These are phyloP conservation scores for Formica aserva DNA, from an alignment of 2,888 invertebrate genomes.

Conservation along the genomic window DNA sequence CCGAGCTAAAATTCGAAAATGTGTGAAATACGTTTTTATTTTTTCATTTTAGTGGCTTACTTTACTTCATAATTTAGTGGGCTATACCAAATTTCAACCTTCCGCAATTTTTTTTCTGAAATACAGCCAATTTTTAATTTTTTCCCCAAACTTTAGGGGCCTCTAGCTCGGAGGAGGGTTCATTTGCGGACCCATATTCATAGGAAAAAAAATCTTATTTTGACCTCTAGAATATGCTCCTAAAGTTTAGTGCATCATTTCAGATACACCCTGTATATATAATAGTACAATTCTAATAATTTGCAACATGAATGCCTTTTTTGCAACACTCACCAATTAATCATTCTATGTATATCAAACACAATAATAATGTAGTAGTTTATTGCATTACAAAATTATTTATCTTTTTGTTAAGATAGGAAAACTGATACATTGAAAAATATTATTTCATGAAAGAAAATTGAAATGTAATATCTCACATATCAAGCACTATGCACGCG, in stretches of 20 bases:
- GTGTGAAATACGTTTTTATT: no score
- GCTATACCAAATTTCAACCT: no score
- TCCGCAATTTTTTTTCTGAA: no score
- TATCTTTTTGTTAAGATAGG: conserved; percentile 29
- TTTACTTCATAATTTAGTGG: no score
- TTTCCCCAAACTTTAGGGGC: no score
- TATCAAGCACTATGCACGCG: conserved; percentile 16
- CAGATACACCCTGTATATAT: neutral
- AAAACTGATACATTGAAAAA: conserved; percentile 37
- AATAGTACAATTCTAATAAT: neutral
- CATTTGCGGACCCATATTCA: no score
- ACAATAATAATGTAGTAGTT: conserved; percentile 5
- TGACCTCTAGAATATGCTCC: no score
- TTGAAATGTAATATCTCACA: conserved; percentile 36
- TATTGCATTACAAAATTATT: conserved; percentile 4
- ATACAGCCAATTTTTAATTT: no score
- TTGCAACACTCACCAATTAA: neutral
- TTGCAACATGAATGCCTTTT: neutral
- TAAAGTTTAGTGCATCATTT: neutral
- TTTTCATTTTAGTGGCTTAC: no score
- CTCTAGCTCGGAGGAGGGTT: no score
- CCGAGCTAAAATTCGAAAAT: no score
- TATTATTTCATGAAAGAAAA: conserved; percentile 30
- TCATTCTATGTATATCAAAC: neutral
- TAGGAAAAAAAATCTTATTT: no score